phyloP scores from a whole-genome alignment of 1,140 invertebrate species.

The Nasonia giraulti region DNA sequence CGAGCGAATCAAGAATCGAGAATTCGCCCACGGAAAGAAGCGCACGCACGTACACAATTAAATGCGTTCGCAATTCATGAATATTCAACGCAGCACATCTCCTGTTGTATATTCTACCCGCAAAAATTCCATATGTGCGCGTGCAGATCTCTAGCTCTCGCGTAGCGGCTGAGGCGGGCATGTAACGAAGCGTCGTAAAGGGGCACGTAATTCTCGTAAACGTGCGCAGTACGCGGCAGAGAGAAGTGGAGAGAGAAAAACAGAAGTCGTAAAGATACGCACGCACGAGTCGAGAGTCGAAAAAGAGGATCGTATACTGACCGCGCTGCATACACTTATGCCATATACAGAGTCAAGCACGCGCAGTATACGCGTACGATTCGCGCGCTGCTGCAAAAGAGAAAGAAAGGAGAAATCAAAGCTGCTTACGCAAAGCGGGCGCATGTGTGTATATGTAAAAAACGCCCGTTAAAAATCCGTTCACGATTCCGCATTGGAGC shows the following conservation, averaged over 20 bases:
- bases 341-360: too few species aligned
- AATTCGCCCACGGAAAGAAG: too few species aligned
- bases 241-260: not conserved
- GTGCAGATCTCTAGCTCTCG: too few species aligned
- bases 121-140: not conserved
- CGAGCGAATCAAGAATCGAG: not conserved
- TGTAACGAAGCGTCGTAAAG: not conserved
- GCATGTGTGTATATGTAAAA: not conserved
- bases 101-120: not conserved
- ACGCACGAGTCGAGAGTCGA: not conserved
- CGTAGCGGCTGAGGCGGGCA: too few species aligned
- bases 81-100: not conserved
- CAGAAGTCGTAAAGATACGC: not conserved
- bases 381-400: not conserved
- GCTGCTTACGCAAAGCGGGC: constrained; percentile 7
- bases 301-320: too few species aligned
- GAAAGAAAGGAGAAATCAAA: constrained; percentile 22
- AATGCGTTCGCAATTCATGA: not conserved
- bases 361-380: not conserved
- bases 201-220: not conserved
- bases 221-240: not conserved
- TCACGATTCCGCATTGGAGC: not conserved
- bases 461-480: not conserved
- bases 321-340: too few species aligned
- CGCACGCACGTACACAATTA: not conserved